Percentiles rank a stretch among this genome's conserved stretches.
Evolutionary conservation across 2,888 invertebrate species (phyloP).

Genomic region (Hymenopus coronatus): DNA sequence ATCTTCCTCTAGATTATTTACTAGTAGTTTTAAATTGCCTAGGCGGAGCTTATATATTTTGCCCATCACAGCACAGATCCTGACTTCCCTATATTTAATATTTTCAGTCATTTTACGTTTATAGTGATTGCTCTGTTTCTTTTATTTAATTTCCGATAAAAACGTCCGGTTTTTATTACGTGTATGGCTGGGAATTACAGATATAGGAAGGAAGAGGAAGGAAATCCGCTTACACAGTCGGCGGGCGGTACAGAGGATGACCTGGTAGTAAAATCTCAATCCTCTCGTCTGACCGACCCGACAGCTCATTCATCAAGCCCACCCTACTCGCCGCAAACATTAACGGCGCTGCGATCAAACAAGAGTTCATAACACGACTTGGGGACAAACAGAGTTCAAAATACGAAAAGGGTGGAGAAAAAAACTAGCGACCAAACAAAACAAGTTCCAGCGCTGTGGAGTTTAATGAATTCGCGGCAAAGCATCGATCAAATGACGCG

Average conservation of each 20-base stretch:
- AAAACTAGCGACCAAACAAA: neutral
- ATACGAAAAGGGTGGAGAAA: neutral
- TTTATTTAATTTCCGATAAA: too few species aligned
- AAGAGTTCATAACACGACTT: neutral
- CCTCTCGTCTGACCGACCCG: neutral
- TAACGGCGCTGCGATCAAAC: neutral
- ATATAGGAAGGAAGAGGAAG: neutral
- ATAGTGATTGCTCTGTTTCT: too few species aligned
- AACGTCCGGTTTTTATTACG: too few species aligned
- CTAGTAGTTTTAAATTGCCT: too few species aligned
- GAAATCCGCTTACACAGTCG: neutral
- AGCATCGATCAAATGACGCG: neutral
- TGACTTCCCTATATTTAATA: too few species aligned
- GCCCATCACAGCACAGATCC: too few species aligned
- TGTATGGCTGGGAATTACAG: too few species aligned
- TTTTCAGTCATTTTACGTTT: too few species aligned
- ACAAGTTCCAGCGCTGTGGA: neutral
- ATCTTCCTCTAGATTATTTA: too few species aligned
- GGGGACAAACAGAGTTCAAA: neutral
- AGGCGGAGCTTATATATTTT: too few species aligned
- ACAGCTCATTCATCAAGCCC: neutral
- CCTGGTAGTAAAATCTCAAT: neutral
- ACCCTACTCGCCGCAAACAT: neutral
- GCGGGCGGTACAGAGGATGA: neutral
- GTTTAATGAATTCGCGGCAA: neutral